Evolutionary conservation across 2,797 vertebrate genomes (phyloP).

Genomic region (Molossus alvarezi): DNA sequence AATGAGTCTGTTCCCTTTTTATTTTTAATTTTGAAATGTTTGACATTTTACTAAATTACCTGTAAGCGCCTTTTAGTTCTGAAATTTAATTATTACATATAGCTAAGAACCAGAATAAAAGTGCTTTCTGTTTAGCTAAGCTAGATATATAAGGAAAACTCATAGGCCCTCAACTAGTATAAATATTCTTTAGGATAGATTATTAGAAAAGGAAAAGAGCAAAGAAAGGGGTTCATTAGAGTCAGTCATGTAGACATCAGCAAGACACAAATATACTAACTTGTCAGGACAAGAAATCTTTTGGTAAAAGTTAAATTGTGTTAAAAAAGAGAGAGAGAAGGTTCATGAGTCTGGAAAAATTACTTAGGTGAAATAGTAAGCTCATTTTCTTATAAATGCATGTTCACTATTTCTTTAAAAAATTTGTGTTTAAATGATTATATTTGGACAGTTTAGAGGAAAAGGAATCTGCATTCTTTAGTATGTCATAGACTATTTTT

Average conservation of each 20-base stretch:
- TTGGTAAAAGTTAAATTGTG: constrained; percentile 37
- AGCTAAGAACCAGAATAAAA: constrained; percentile 33
- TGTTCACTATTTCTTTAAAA: constrained; percentile 37
- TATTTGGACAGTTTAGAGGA: constrained; percentile 30
- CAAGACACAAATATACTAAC: background rate
- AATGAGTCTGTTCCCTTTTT: background rate
- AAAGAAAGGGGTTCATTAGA: constrained; percentile 7
- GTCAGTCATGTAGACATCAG: background rate
- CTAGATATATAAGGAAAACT: background rate
- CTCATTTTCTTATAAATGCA: constrained; percentile 37
- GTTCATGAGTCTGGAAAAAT: constrained; percentile 38
- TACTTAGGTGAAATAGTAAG: constrained; percentile 13
- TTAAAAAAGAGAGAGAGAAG: constrained; percentile 6
- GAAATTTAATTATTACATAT: constrained; percentile 32
- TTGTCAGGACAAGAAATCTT: constrained; percentile 50
- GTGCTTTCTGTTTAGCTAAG: constrained; percentile 53
- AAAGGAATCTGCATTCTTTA: background rate
- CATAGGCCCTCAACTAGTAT: background rate
- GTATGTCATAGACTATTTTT: background rate
- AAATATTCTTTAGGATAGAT: background rate
- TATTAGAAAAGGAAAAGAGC: constrained; percentile 2
- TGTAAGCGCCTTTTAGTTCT: constrained; percentile 25
- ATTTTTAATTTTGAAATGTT: background rate
- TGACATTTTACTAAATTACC: constrained; percentile 35
- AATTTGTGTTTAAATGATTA: constrained; percentile 17